These are phyloP conservation scores for Spheniscus mendiculus DNA, from an alignment of 2,113 vertebrate species.

Conservation along the genomic window DNA sequence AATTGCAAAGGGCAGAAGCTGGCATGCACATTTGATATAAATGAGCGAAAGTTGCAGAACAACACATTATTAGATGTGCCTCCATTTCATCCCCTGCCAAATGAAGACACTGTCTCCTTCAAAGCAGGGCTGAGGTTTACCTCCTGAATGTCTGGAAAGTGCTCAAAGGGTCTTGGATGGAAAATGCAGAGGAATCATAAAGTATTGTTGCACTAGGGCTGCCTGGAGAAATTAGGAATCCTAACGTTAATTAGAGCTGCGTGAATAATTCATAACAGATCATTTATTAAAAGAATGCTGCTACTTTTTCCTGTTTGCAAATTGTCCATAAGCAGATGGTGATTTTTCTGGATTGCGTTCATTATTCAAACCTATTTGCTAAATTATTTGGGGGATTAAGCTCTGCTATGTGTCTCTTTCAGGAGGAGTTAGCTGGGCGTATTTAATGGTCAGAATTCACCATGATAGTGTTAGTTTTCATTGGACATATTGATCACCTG, in stretches of 20 bases:
- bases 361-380: constrained; percentile 26
- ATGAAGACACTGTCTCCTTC: neutral
- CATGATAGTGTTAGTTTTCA: neutral
- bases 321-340: constrained; percentile 56
- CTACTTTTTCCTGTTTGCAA: constrained; percentile 33
- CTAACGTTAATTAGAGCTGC: constrained; percentile 26
- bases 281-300: neutral
- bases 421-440: neutral
- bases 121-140: neutral
- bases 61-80: neutral
- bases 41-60: neutral
- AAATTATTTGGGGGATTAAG: constrained; percentile 7
- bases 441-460: neutral
- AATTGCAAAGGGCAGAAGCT: neutral
- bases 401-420: neutral
- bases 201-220: neutral
- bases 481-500: neutral
- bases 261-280: constrained; percentile 56
- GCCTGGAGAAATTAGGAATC: constrained; percentile 24
- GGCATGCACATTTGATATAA: neutral
- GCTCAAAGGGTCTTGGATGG: neutral
- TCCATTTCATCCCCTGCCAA: neutral
- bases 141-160: neutral
- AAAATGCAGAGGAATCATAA: neutral
- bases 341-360: constrained; percentile 1